Evolutionary conservation across 2,113 vertebrate genomes (phyloP), one percentile per base, ranked within the genome.

Genomic region (Callorhinus ursinus): DNA sequence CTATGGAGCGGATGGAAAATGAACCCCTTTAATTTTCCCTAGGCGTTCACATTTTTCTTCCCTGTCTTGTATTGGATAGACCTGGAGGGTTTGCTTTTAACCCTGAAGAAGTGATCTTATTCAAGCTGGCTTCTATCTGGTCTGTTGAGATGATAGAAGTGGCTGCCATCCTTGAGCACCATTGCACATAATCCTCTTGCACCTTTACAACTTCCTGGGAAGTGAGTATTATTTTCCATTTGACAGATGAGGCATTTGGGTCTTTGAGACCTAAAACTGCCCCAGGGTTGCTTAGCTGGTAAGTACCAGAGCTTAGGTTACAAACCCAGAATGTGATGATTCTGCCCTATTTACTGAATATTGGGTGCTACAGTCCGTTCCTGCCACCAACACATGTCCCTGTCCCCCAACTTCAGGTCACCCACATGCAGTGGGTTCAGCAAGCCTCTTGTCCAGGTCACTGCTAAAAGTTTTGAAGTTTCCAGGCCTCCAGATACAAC

Each of bases 71-170:
- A 3, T n/a, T 67, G 28, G 55, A 8, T n/a, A 33, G 55, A 65
- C 85, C 19, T 10, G 46, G 46, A 85, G 18, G 61, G 72, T 18
- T 93, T 84, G 88, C 74, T 39, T 33, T 69, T 63, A 24, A 74
- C 76, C 19, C 19, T 13, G 33, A 63, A 42, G 36, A 88, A 63
- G 16, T 31, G 8, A 28, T 83, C 46, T 67, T 28, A 28, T 53
- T 63, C n/a, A 21, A 79, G 61, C 63, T 88, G 59, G n/a, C 31
- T 79, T 21, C 79, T 90, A 1, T 79, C 61, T 95, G 86, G n/a
- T 89, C 93, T 74, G 15, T n/a, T 55, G 77, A 82, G 96, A 79
- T 86, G 39, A 89, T 13, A 46, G 81, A 96, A 89, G 42, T 4
- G 36, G 59, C 46, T 15, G 14, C 79, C n/a, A 0, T 18, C 36